A percentile compares a stretch with the other conserved stretches of the same genome.
phyloP scores from a whole-genome alignment of 2,888 invertebrate species.

The Hermaeophaga mercurialis region DNA sequence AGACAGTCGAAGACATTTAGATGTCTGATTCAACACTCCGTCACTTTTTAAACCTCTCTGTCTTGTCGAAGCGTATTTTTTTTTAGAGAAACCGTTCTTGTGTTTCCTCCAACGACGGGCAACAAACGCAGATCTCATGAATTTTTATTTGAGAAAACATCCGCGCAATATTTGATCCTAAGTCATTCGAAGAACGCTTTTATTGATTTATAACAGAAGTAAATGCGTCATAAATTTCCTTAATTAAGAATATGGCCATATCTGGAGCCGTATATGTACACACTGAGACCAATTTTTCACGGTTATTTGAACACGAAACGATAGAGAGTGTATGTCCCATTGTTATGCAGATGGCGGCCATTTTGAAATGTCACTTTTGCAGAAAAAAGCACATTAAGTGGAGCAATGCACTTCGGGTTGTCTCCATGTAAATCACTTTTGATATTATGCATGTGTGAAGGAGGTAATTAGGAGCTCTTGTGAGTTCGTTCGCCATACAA shows the following conservation, averaged over 20 bases:
- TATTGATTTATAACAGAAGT: conserved; percentile 38
- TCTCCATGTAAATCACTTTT: conserved; percentile 44
- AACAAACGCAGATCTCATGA: conserved; percentile 28
- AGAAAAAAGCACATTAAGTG: conserved; percentile 37
- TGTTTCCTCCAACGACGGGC: conserved; percentile 8
- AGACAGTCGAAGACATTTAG: conserved; percentile 14
- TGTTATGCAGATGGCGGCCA: conserved; percentile 35
- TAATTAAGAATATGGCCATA: conserved; percentile 44
- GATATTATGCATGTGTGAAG: conserved; percentile 48
- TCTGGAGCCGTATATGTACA: conserved; percentile 37
- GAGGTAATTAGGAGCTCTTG: conserved; percentile 40
- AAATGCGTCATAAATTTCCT: conserved; percentile 41
- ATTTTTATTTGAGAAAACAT: conserved; percentile 32
- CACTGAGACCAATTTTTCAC: conserved; percentile 40
- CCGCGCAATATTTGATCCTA: conserved; percentile 33
- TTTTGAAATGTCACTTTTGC: conserved; percentile 36
- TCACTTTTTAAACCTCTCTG: conserved; percentile 9
- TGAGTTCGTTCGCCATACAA: conserved; percentile 18
- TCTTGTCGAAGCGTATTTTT: conserved; percentile 15
- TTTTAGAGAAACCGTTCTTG: conserved; percentile 5
- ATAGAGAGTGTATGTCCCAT: conserved; percentile 34
- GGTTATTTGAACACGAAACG: conserved; percentile 38
- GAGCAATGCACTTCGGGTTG: conserved; percentile 39
- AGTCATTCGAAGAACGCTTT: conserved; percentile 33
- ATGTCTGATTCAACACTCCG: conserved; percentile 4